These are phyloP conservation scores for Anguilla japonica DNA, from an alignment of 2,113 vertebrate species.

Conservation along the genomic window DNA sequence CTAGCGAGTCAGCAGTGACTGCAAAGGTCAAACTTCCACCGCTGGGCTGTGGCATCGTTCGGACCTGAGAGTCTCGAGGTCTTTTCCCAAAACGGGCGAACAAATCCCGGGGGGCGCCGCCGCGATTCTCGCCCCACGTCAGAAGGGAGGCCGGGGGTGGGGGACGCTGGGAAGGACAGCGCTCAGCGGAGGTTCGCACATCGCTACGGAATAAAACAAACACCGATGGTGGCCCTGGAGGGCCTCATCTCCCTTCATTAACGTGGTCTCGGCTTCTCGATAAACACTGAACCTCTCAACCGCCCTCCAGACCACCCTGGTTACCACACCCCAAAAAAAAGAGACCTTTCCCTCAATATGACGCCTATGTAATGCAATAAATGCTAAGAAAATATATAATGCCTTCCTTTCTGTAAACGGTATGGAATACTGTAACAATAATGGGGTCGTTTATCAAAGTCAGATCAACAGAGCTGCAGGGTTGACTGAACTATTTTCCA, in stretches of 20 bases:
- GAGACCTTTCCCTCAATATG: neutral
- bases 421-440: constrained; percentile 16
- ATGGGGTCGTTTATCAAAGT: constrained; percentile 34
- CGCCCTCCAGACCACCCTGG: neutral
- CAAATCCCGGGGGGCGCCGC: neutral
- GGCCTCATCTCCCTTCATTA: constrained; percentile 39
- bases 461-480: neutral
- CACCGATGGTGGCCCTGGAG: constrained; percentile 27
- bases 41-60: neutral
- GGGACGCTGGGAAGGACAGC: neutral
- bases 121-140: neutral
- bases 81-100: neutral
- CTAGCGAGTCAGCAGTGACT: neutral
- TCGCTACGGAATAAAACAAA: constrained; percentile 44
- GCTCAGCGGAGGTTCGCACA: constrained; percentile 13
- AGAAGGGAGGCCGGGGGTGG: neutral
- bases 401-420: constrained; percentile 28
- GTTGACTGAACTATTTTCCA: neutral
- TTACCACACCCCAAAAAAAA: constrained; percentile 2
- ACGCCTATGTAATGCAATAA: neutral
- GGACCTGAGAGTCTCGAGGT: neutral
- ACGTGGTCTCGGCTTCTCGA: constrained; percentile 46
- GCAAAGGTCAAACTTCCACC: neutral
- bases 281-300: constrained; percentile 45
- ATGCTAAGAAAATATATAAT: constrained; percentile 1